Conservation (phyloP, 2,888 invertebrate species). For the Rotaria socialis region DNA sequence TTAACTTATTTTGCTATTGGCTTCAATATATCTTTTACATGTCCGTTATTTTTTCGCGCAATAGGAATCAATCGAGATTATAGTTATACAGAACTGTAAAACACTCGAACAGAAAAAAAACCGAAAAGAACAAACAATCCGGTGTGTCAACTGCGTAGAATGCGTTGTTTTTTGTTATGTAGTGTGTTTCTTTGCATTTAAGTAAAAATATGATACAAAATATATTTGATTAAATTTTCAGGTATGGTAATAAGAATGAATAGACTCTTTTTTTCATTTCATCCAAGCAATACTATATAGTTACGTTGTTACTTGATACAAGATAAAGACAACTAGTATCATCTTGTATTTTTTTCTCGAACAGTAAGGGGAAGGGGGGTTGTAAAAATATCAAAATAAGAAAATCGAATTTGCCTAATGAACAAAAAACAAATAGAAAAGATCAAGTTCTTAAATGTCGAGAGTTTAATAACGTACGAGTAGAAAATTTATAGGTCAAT, state of each 20-base stretch:
- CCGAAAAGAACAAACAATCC: neutral
- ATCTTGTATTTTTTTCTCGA: neutral
- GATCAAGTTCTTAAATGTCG: neutral
- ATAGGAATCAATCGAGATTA: constrained; percentile 75
- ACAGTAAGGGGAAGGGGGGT: neutral
- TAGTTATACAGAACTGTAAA: constrained; percentile 77
- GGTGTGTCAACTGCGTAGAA: neutral
- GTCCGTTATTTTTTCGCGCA: constrained; percentile 73
- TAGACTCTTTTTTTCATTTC: neutral
- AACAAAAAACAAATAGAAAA: neutral
- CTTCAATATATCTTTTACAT: constrained; percentile 71
- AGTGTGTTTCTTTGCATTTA: neutral
- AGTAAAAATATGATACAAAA: neutral
- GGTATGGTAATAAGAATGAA: neutral
- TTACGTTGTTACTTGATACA: neutral
- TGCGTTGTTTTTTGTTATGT: neutral
- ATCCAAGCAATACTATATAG: neutral
- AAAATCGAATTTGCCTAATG: neutral
- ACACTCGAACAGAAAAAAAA: neutral
- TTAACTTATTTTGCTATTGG: constrained; percentile 76
- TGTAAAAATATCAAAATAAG: too few species aligned
- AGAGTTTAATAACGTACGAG: neutral
- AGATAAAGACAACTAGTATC: neutral
- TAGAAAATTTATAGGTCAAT: too few species aligned
- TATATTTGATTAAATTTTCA: neutral